Conservation (phyloP, 2,113 vertebrate genomes). For the Psophia crepitans region DNA sequence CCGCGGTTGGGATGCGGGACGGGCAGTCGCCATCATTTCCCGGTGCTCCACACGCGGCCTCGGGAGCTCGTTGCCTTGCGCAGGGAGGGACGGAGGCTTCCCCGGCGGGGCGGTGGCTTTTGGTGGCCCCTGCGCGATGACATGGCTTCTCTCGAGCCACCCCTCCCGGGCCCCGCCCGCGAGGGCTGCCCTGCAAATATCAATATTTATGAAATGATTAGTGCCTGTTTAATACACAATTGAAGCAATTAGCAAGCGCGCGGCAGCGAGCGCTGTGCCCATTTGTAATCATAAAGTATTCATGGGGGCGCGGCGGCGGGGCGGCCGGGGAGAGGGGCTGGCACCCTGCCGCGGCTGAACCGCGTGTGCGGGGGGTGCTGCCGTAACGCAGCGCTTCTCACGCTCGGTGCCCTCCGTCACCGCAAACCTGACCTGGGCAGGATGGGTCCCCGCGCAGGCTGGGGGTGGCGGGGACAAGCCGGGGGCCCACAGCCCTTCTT, state of each 20-base stretch:
- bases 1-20: accelerated
- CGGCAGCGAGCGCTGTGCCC: not conserved
- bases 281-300: not conserved
- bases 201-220: not conserved
- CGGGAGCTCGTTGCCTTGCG: accelerated
- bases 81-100: not conserved
- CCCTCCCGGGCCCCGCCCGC: not conserved
- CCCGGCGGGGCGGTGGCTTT: accelerated
- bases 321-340: accelerated
- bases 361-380: accelerated
- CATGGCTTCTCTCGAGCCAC: not conserved
- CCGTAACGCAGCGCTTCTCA: accelerated
- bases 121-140: not conserved
- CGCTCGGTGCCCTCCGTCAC: accelerated
- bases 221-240: not conserved
- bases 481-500: not conserved
- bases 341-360: accelerated
- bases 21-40: not conserved
- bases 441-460: not conserved
- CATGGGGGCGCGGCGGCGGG: accelerated
- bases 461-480: accelerated
- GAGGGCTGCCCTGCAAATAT: not conserved
- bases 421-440: accelerated
- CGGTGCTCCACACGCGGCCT: accelerated
- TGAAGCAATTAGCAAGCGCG: not conserved